phyloP scores from a whole-genome alignment of 2,888 invertebrate species.

The Hipparchia sbordonii region DNA sequence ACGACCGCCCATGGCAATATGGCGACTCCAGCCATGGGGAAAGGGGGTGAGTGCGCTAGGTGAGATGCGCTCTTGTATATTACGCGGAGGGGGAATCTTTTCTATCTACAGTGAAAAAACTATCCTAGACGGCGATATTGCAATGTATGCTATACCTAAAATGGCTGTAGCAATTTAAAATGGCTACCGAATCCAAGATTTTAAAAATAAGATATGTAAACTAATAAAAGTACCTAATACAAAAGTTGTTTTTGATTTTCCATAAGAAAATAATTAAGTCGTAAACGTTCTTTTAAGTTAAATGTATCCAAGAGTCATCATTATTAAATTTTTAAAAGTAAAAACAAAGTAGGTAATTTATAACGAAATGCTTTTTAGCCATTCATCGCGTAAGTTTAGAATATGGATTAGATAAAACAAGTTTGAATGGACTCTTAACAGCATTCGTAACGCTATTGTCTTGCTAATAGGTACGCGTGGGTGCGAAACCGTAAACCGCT shows the following conservation, averaged over 20 bases:
- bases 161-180: constrained; percentile 24
- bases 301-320: no score
- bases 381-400: no score
- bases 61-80: constrained; percentile 30
- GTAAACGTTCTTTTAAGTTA: no score
- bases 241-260: no score
- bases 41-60: constrained; percentile 34
- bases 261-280: no score
- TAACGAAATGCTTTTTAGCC: no score
- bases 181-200: neutral
- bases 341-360: no score
- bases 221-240: neutral
- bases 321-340: no score
- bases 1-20: constrained; percentile 34
- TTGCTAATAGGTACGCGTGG: neutral
- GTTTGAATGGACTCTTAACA: neutral
- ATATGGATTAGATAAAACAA: no score
- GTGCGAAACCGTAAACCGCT: constrained; percentile 1
- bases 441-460: neutral
- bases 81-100: constrained; percentile 22
- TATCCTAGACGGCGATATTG: constrained; percentile 24
- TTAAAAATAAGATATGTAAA: neutral
- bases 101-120: constrained; percentile 26
- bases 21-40: constrained; percentile 36
- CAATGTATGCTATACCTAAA: constrained; percentile 9